A percentile compares a stretch with the other conserved stretches of the same genome.
phyloP scores from a whole-genome alignment of 2,113 vertebrate species.

The Coryphaenoides rupestris region DNA sequence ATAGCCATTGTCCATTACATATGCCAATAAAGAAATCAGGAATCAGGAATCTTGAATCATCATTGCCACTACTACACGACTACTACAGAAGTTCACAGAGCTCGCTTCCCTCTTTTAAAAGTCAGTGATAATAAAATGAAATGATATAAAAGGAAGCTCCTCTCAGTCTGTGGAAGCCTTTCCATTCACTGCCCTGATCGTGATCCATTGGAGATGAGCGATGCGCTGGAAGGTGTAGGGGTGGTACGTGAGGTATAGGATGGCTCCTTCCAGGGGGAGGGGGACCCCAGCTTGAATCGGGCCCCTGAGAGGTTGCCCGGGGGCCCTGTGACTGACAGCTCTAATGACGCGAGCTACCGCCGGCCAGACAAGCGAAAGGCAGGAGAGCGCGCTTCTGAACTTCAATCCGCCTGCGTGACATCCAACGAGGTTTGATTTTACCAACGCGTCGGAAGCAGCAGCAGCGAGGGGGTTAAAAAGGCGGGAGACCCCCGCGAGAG shows the following conservation, averaged over 20 bases:
- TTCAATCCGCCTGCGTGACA: conserved; percentile 69
- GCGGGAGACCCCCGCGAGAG: conserved; percentile 44
- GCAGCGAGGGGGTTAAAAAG: conserved; percentile 39
- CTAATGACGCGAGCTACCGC: conserved; percentile 72
- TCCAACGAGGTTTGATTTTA: conserved; percentile 67
- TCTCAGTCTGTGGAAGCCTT: conserved; percentile 29
- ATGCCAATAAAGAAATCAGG: too few relatives aligned
- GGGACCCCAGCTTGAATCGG: conserved; percentile 72
- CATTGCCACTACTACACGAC: too few relatives aligned
- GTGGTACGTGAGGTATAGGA: conserved; percentile 58
- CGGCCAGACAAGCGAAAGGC: conserved; percentile 50
- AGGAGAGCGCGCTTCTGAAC: conserved; percentile 56
- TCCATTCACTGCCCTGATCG: conserved; percentile 63
- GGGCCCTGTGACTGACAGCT: conserved; percentile 74
- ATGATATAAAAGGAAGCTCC: conserved; percentile 48
- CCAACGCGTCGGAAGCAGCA: too few relatives aligned
- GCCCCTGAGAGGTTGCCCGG: conserved; percentile 71
- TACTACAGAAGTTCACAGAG: too few relatives aligned
- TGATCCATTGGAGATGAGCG: conserved; percentile 59
- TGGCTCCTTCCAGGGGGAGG: conserved; percentile 62
- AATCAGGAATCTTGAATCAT: too few relatives aligned
- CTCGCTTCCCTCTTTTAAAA: conserved; percentile 17
- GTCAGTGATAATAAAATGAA: conserved; percentile 61
- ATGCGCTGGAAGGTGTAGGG: conserved; percentile 6
- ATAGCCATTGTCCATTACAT: too few relatives aligned